Percentiles rank a stretch among this genome's conserved stretches.
These are phyloP conservation scores for Amblyopsis hoosieri DNA, from an alignment of 2,797 vertebrate species.

Conservation along the genomic window DNA sequence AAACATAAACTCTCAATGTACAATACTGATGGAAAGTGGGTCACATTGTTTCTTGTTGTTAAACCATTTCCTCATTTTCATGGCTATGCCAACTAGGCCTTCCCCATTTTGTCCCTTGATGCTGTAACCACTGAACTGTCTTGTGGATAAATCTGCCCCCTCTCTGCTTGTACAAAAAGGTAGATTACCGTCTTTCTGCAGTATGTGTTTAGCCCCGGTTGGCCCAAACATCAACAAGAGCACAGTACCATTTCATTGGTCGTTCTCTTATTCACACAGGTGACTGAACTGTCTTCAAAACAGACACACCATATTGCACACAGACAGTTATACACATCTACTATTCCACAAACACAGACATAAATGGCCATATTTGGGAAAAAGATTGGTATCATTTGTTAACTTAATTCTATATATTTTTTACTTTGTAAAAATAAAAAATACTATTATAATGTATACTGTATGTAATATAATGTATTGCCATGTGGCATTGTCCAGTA, in stretches of 20 bases:
- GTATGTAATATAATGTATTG: slow-evolving; percentile 63
- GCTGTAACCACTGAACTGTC: neutral
- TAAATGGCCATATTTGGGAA: slow-evolving; percentile 69
- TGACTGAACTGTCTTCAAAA: slow-evolving; percentile 10
- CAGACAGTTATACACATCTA: slow-evolving; percentile 10
- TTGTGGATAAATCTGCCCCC: slow-evolving; percentile 23
- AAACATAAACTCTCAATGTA: slow-evolving; percentile 6
- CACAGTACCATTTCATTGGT: slow-evolving; percentile 6
- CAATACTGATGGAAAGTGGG: slow-evolving; percentile 4
- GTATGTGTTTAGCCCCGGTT: neutral
- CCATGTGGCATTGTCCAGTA: slow-evolving; percentile 61
- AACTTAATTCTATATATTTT: slow-evolving; percentile 74
- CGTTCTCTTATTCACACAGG: neutral
- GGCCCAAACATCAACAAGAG: slow-evolving; percentile 1
- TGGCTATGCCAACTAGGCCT: slow-evolving; percentile 1
- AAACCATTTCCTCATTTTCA: neutral
- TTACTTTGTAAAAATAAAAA: slow-evolving; percentile 70
- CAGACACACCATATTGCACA: slow-evolving; percentile 9
- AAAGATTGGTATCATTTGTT: slow-evolving; percentile 57
- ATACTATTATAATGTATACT: slow-evolving; percentile 30
- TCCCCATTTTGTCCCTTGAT: neutral
- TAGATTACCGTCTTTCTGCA: neutral
- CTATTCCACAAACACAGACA: slow-evolving; percentile 15
- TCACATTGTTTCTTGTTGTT: slow-evolving; percentile 1
- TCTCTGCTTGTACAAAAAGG: slow-evolving; percentile 24